Evolutionary conservation across 2,888 invertebrate genomes (phyloP), one percentile per base, ranked within the genome.

Genomic region (Gastracanthus pulcherrimus): DNA sequence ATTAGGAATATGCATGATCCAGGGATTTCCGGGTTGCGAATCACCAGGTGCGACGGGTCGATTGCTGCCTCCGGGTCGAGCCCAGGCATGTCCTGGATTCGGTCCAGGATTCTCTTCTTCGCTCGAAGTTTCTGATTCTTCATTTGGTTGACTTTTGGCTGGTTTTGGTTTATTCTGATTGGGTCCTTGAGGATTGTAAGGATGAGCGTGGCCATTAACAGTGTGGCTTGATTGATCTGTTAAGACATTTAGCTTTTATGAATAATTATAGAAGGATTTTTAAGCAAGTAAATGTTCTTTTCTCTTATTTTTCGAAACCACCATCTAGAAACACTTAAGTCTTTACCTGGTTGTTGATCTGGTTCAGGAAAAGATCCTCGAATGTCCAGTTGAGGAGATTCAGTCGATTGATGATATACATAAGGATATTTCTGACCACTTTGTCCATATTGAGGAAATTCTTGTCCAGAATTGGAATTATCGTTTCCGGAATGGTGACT

Each of bases 121-220:
- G 9, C 48, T 69, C 1, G n/a, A 13, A 31, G 58, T 2, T 9
- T 48, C 51, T 38, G 58, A n/a, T n/a, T 64, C 31, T 16, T 38
- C 36, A 13, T 29, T 36, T 7, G 58, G 9, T 4, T 75, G 38
- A 31, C 19, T 7, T 29, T 60, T 48, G 3, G 34, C 7, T 11
- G 58, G 36, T 7, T 29, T 36, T 2, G 62, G 41, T 55, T 62
- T 16, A 38, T 60, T 48, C 13, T 19, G 29, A 64, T 55, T 41
- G 9, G 19, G 3, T 7, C 34, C 41, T 16, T 69, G 70, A 31
- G 55, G 19, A 7, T 64, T 64, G 34, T 80, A 80, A 6, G 75
- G 80, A 26, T 70, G 60, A n/a, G 38, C 64, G 48, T 80, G 80
- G 3, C 80, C 76, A n/a, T 80, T 80, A 41, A 64, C 26, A 55